Conservation (phyloP, 2,113 vertebrate genomes). For the Leucopsar rothschildi region DNA sequence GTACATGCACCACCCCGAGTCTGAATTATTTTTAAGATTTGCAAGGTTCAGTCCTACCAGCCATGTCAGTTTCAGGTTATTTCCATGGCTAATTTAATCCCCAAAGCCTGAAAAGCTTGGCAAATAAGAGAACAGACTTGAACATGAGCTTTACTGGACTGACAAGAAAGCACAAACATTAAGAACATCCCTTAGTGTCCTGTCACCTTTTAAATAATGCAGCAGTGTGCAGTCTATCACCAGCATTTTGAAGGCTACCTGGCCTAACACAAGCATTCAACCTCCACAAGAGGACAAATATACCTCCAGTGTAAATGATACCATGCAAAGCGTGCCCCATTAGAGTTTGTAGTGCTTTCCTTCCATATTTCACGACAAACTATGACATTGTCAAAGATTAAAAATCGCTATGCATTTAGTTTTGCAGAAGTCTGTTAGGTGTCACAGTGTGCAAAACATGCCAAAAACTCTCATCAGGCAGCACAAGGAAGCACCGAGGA, state of each 20-base stretch:
- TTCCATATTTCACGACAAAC: background rate
- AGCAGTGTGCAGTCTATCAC: background rate
- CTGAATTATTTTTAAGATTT: background rate
- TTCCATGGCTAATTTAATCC: background rate
- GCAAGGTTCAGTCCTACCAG: background rate
- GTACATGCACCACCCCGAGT: rapidly evolving
- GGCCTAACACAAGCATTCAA: background rate
- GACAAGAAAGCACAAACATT: background rate
- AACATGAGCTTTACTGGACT: background rate
- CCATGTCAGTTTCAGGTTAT: background rate
- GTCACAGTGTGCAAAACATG: slow-evolving; percentile 67
- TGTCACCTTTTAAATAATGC: background rate
- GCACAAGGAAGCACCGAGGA: slow-evolving; percentile 49
- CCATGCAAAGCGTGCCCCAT: slow-evolving; percentile 54
- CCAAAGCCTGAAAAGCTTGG: background rate
- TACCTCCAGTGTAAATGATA: background rate
- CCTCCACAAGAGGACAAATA: background rate
- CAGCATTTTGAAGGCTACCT: background rate
- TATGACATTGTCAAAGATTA: background rate
- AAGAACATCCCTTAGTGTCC: background rate
- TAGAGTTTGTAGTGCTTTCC: background rate
- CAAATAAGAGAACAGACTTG: background rate
- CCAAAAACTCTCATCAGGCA: slow-evolving; percentile 50
- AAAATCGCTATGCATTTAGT: slow-evolving; percentile 3
- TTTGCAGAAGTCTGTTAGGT: slow-evolving; percentile 31